Evolutionary conservation across 2,113 vertebrate species (phyloP), one percentile per base, ranked within the genome.

Genomic region (Collichthys lucidus): DNA sequence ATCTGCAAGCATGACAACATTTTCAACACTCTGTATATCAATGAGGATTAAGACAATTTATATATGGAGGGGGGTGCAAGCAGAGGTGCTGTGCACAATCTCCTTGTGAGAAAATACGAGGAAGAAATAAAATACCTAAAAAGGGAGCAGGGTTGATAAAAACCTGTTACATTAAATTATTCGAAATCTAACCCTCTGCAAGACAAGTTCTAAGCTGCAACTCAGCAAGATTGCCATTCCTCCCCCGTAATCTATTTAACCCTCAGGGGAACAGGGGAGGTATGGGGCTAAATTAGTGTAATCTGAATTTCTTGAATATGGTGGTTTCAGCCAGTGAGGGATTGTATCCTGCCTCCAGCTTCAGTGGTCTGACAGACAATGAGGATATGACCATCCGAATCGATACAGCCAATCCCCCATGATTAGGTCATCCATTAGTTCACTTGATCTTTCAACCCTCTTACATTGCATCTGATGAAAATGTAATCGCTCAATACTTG

Each of bases 351-450:
- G 52, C 86, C 74, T 53, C 52, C 46, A 74, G 86, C 85, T 68
- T 66, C 77, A 75, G 78, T 20, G 50, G 84, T 79, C 75, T 79
- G 81, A 85, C 76, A 82, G 83, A 92, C 92, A 90, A 91, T 85
- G 86, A 89, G 82, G 64, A 89, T 88, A 88, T 77, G 86, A 87
- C 88, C 87, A 86, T 85, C 60, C 66, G 60, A 81, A 93, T 93
- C 92, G 62, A 94, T 94, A 80, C 72, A 50, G 80, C 86, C 91
- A 86, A 91, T 92, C 92, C 91, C 49, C 75, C 79, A 16, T 88
- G 91, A 94, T 94, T 91, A 92, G 92, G 90, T 93, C 90, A 88
- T 87, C 90, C 93, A 91, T 93, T 92, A 92, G 88, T 91, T 91
- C 87, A 71, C 88, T 92, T 92, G 92, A 92, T 92, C 92, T 91